A percentile compares a stretch with the other conserved stretches of the same genome.
Conservation (phyloP, 2,888 invertebrate genomes). For the Aethes cnicana region DNA sequence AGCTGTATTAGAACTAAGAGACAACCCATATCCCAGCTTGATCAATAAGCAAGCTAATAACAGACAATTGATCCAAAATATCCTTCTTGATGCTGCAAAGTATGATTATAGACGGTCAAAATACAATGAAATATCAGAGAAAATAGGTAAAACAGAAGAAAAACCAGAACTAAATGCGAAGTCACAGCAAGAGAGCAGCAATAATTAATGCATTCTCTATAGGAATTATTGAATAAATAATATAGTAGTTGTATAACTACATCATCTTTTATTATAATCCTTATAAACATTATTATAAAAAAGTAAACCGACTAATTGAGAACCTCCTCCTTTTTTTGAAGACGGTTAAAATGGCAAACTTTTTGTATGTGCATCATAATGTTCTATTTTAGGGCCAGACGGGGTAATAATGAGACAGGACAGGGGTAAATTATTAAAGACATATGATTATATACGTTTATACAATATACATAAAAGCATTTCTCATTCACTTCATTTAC, state of each 20-base stretch:
- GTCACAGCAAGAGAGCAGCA: constrained; percentile 10
- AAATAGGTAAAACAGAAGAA: constrained; percentile 51
- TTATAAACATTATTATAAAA: constrained; percentile 3
- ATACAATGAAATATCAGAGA: constrained; percentile 79
- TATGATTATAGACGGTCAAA: constrained; percentile 89
- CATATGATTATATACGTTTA: too few relatives aligned
- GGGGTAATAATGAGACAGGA: too few relatives aligned
- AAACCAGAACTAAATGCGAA: constrained; percentile 10
- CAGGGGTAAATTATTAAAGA: too few relatives aligned
- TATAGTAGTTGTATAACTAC: constrained; percentile 12
- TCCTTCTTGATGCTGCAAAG: constrained; percentile 91
- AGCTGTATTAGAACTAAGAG: constrained; percentile 89
- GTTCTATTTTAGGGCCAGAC: too few relatives aligned
- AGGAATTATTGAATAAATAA: constrained; percentile 24
- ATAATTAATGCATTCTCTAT: constrained; percentile 7
- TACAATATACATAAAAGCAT: too few relatives aligned
- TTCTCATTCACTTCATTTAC: too few relatives aligned
- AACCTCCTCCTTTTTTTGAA: too few relatives aligned
- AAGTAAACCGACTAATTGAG: too few relatives aligned
- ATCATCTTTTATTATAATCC: constrained; percentile 7
- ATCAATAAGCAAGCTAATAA: constrained; percentile 83
- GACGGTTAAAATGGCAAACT: too few relatives aligned
- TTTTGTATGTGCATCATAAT: too few relatives aligned
- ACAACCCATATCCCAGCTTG: constrained; percentile 90
- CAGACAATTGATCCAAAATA: constrained; percentile 89